A percentile compares a stretch with the other conserved stretches of the same genome.
phyloP scores from a whole-genome alignment of 2,113 vertebrate species.

The Neogobius melanostomus region DNA sequence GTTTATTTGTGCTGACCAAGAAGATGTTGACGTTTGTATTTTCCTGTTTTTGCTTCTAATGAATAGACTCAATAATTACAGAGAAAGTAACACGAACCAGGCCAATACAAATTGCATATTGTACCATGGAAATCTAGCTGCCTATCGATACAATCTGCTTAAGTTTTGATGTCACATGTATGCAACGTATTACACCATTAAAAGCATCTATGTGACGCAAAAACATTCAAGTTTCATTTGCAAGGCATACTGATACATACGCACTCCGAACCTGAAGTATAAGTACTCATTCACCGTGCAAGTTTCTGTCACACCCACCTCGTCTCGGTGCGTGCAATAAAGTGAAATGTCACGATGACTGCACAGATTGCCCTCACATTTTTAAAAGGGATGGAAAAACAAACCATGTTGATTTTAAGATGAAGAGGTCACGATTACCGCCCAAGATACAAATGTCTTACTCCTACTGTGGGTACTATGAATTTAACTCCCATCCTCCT shows the following conservation, averaged over 20 bases:
- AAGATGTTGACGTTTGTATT: no score
- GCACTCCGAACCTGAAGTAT: background rate
- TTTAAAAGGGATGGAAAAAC: background rate
- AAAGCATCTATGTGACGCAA: background rate
- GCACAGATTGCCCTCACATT: background rate
- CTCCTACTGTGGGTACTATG: conserved; percentile 1
- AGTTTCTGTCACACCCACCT: background rate
- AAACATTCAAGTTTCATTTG: background rate
- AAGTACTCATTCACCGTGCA: background rate
- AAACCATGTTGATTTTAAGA: conserved; percentile 31
- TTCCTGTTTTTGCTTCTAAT: no score
- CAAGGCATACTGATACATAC: background rate
- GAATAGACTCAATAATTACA: no score
- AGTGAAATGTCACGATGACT: background rate
- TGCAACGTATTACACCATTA: background rate
- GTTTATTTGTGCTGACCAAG: no score
- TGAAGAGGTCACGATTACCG: conserved; percentile 66
- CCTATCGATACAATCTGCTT: no score
- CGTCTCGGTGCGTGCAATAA: background rate
- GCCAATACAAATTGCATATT: no score
- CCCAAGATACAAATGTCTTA: conserved; percentile 34
- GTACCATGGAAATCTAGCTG: no score
- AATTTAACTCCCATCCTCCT: no score
- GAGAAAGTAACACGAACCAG: no score
- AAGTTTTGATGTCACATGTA: no score